Evolutionary conservation across 2,888 invertebrate species (phyloP).

Genomic region (Sinelater perroti): DNA sequence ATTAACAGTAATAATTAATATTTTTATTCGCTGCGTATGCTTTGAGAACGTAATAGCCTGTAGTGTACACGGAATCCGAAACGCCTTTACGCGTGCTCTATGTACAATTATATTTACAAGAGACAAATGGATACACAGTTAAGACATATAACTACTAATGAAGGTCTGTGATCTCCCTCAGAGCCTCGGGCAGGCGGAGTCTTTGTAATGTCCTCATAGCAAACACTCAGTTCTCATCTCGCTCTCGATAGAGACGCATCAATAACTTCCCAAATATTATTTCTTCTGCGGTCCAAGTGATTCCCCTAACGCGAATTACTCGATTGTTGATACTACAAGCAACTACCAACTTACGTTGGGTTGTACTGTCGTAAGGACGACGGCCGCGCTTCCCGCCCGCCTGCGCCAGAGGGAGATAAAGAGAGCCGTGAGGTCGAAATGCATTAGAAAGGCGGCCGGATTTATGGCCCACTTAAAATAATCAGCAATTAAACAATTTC

Average conservation of each 20-base stretch:
- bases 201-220: constrained; percentile 39
- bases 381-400: too few relatives aligned
- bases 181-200: constrained; percentile 31
- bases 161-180: constrained; percentile 40
- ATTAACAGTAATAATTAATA: too few relatives aligned
- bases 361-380: too few relatives aligned
- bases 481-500: constrained; percentile 4
- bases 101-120: constrained; percentile 41
- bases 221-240: constrained; percentile 33
- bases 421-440: too few relatives aligned
- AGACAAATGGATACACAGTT: constrained; percentile 40
- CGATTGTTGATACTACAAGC: constrained; percentile 30
- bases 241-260: constrained; percentile 39
- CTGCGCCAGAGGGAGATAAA: too few relatives aligned
- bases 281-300: constrained; percentile 29
- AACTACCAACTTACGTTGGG: too few relatives aligned
- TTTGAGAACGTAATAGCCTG: too few relatives aligned
- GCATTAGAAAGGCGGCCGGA: too few relatives aligned
- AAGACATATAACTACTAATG: constrained; percentile 43
- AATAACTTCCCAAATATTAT: constrained; percentile 41
- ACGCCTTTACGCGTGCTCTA: constrained; percentile 21
- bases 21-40: too few relatives aligned
- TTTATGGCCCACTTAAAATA: neutral
- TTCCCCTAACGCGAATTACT: constrained; percentile 32
- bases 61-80: too few relatives aligned